Evolutionary conservation across 2,797 vertebrate species (phyloP), one percentile per base, ranked within the genome.

Genomic region (Ara ararauna): DNA sequence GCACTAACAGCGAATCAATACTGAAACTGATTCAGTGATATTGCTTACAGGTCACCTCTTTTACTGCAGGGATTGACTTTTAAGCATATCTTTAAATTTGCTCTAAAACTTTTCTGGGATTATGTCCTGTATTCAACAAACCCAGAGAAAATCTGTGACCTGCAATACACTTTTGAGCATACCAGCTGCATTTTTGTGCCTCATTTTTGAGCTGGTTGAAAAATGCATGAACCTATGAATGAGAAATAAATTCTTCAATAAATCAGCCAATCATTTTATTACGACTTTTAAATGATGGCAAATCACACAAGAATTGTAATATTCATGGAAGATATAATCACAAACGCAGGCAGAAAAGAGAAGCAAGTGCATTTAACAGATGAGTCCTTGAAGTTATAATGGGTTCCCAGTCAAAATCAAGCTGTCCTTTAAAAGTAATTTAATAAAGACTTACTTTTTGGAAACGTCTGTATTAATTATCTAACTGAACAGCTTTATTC

Each of bases 1-100:
- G 65, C 77, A 91, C n/a, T 83, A 96, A 96, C 80, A 95, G 92
- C 54, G 75, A 97, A 95, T 72, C 86, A 96, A 85, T 95, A 94
- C 73, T 70, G 95, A 85, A 75, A 94, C 29, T 54, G 67, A 93
- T 64, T 90, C 58, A 91, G 61, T 89, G 71, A 75, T 81, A 47
- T 67, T 84, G 84, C 84, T 97, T 94, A 90, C 45, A 96, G 97
- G 88, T 90, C 90, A 83, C 53, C n/a, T 73, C 80, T 48, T 91
- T 13, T 91, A 66, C 53, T 15, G 22, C 48, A 40, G 48, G 56
- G 12, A n/a, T 91, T 94, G 78, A 62, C 83, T 93, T 95, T 53
- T 75, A 71, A 91, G 87, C 18, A 73, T 21, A 86, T 76, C 82
- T 89, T 83, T 83, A 68, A 91, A 97, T 79, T n/a, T 87, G 45